Conservation (phyloP, 2,113 vertebrate species). For the Apistogramma diplotaenia region DNA sequence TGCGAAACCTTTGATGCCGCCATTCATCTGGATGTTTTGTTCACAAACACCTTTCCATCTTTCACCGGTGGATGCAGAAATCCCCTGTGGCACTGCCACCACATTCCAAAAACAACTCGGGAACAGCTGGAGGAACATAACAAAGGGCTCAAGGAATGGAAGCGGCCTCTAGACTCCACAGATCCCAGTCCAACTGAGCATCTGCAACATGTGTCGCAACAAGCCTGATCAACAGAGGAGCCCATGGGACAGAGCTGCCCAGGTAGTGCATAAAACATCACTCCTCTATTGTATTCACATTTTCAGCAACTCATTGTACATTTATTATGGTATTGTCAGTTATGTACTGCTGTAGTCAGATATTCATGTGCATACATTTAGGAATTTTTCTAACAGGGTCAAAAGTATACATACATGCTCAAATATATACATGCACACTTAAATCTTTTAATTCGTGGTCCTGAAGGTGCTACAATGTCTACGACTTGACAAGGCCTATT, state of each 20-base stretch:
- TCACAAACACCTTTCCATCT: neutral
- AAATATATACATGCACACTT: neutral
- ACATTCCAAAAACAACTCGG: neutral
- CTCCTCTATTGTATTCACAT: neutral
- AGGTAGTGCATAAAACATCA: neutral
- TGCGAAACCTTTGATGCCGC: neutral
- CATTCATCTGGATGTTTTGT: neutral
- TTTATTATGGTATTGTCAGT: too few relatives aligned
- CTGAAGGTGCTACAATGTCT: too few relatives aligned
- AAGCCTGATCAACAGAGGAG: neutral
- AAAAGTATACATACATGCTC: neutral
- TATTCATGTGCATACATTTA: too few relatives aligned
- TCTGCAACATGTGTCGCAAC: neutral
- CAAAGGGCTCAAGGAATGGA: neutral
- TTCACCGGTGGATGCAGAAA: neutral
- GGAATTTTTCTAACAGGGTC: neutral
- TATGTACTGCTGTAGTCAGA: too few relatives aligned
- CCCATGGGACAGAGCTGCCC: neutral
- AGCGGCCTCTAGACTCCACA: neutral
- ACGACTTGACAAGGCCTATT: too few relatives aligned
- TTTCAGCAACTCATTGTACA: neutral
- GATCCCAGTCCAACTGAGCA: neutral
- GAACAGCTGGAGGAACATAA: neutral
- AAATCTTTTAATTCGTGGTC: too few relatives aligned
- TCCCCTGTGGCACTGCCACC: neutral